phyloP scores from a whole-genome alignment of 1,140 invertebrate species.

The Helicorthomorpha holstii region DNA sequence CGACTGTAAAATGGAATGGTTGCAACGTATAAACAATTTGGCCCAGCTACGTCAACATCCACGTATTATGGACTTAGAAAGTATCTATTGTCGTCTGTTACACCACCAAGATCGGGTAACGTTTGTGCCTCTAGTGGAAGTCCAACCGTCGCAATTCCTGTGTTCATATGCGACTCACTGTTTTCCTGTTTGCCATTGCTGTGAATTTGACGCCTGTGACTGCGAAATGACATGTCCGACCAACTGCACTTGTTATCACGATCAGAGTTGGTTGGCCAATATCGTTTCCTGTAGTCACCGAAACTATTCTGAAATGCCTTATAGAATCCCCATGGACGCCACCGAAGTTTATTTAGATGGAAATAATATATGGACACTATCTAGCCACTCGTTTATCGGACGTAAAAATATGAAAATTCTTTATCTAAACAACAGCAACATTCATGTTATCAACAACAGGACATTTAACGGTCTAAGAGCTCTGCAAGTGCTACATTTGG shows the following conservation, averaged over 20 bases:
- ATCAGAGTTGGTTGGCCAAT: constrained; percentile 79
- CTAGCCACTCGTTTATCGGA: constrained; percentile 79
- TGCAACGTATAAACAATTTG: constrained; percentile 61
- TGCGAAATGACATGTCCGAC: constrained; percentile 86
- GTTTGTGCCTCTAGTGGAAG: constrained; percentile 63
- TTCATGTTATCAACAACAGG: constrained; percentile 73
- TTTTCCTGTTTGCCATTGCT: constrained; percentile 81
- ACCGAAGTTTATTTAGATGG: constrained; percentile 82
- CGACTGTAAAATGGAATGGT: constrained; percentile 77
- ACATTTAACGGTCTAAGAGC: constrained; percentile 76
- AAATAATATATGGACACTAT: constrained; percentile 62
- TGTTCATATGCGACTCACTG: constrained; percentile 83
- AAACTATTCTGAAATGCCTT: constrained; percentile 53
- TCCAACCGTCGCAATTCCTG: constrained; percentile 61
- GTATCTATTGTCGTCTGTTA: constrained; percentile 72
- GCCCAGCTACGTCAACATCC: constrained; percentile 65
- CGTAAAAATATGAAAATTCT: constrained; percentile 70
- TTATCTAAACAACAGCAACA: constrained; percentile 66
- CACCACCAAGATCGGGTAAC: constrained; percentile 38
- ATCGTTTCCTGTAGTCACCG: constrained; percentile 71
- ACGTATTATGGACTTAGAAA: constrained; percentile 73
- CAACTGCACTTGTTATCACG: constrained; percentile 82
- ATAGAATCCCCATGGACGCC: constrained; percentile 81
- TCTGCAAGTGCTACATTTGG: constrained; percentile 62
- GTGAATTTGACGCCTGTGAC: constrained; percentile 85